Evolutionary conservation across 2,797 vertebrate genomes (phyloP).

Genomic region (Phaenicophaeus curvirostris): DNA sequence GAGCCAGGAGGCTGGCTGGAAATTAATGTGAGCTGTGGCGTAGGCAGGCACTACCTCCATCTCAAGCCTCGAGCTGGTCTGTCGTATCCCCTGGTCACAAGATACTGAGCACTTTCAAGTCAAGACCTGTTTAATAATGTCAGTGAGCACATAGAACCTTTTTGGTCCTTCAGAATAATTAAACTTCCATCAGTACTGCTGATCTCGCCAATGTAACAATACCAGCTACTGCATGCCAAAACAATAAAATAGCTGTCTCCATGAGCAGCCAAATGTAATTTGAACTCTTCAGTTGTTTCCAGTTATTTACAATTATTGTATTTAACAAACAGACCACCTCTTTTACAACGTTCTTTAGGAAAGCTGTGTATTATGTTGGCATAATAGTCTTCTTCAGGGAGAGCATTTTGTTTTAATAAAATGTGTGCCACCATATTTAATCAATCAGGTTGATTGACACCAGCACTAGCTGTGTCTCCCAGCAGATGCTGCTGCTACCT

Average conservation of each 20-base stretch:
- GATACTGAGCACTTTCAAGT: not conserved
- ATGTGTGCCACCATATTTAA: constrained; percentile 79
- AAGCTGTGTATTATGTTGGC: constrained; percentile 52
- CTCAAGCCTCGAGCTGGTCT: not conserved
- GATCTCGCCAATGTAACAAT: constrained; percentile 5
- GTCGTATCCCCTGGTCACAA: not conserved
- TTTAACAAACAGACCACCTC: constrained; percentile 51
- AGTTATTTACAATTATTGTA: constrained; percentile 38
- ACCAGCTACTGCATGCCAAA: not conserved
- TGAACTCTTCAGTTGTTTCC: constrained; percentile 12
- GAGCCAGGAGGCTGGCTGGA: not conserved
- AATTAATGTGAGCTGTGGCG: fast-evolving
- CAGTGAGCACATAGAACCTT: not conserved
- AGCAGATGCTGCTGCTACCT: constrained; percentile 76
- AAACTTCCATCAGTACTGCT: constrained; percentile 12
- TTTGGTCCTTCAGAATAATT: not conserved
- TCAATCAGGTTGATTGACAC: constrained; percentile 82
- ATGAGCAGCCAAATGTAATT: constrained; percentile 35
- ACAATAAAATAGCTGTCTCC: constrained; percentile 52
- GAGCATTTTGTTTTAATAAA: constrained; percentile 79
- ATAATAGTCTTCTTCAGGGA: constrained; percentile 69
- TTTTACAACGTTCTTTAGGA: constrained; percentile 46
- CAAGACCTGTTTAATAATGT: not conserved
- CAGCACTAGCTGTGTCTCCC: constrained; percentile 72
- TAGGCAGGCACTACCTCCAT: not conserved